Percentiles rank a stretch among this genome's conserved stretches.
phyloP scores from a whole-genome alignment of 2,888 invertebrate genomes.

The Dicyrtomina minuta region DNA sequence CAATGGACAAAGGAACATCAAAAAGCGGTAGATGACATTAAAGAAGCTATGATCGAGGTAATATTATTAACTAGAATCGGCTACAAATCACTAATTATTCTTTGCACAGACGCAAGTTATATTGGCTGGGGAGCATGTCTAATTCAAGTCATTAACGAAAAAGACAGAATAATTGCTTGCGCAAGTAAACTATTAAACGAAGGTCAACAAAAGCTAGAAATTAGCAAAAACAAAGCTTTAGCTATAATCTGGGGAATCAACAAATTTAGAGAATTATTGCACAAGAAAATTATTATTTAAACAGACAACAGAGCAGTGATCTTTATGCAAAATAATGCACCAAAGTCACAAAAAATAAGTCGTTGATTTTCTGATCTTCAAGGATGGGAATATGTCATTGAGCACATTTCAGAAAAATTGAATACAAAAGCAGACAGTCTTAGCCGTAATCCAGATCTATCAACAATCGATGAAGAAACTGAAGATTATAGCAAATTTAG shows the following conservation, averaged over 20 bases:
- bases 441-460: not conserved
- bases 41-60: constrained; percentile 20
- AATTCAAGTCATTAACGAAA: constrained; percentile 14
- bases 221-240: constrained; percentile 12
- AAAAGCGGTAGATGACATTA: constrained; percentile 26
- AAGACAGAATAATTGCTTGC: constrained; percentile 12
- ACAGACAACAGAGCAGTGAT: constrained; percentile 19
- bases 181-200: constrained; percentile 13
- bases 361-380: constrained; percentile 6
- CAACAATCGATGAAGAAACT: not conserved
- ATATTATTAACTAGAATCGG: constrained; percentile 27
- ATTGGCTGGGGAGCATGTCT: constrained; percentile 30
- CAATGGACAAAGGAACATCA: not conserved
- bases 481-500: not conserved
- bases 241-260: constrained; percentile 21
- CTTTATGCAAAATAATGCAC: not conserved
- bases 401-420: not conserved
- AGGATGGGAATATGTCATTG: not conserved
- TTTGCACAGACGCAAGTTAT: constrained; percentile 24
- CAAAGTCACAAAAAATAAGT: not conserved
- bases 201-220: not conserved
- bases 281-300: constrained; percentile 5
- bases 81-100: constrained; percentile 2
- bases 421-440: constrained; percentile 10
- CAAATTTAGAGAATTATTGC: constrained; percentile 5